Conservation (phyloP, 2,113 vertebrate species). For the Alouatta palliata region DNA sequence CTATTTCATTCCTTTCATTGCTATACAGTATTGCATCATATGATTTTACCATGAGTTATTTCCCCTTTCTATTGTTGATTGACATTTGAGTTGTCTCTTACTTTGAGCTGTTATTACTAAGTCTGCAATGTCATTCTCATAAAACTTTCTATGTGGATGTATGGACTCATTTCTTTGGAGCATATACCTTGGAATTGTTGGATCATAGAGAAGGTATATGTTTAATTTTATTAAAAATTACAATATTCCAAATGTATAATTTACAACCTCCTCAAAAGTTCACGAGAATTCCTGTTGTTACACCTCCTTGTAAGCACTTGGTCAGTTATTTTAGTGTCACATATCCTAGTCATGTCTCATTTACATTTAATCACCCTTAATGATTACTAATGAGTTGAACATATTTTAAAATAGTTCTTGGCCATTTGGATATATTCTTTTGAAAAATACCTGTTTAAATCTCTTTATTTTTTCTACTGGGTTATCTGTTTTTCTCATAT, state of each 20-base stretch:
- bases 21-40: background rate
- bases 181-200: background rate
- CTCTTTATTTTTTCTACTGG: background rate
- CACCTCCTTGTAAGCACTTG: background rate
- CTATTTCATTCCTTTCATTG: background rate
- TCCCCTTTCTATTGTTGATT: background rate
- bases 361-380: background rate
- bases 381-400: background rate
- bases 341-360: background rate
- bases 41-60: background rate
- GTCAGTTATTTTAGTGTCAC: background rate
- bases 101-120: background rate
- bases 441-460: background rate
- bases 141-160: background rate
- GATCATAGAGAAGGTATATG: background rate
- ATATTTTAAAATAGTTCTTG: conserved; percentile 2
- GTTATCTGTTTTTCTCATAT: background rate
- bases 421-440: background rate
- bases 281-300: background rate
- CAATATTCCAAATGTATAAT: background rate
- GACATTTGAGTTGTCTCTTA: background rate
- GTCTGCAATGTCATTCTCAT: background rate
- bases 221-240: conserved; percentile 16
- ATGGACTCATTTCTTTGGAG: background rate
- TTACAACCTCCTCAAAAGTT: background rate